phyloP scores from a whole-genome alignment of 2,888 invertebrate genomes.

The Malthinus seriepunctatus region DNA sequence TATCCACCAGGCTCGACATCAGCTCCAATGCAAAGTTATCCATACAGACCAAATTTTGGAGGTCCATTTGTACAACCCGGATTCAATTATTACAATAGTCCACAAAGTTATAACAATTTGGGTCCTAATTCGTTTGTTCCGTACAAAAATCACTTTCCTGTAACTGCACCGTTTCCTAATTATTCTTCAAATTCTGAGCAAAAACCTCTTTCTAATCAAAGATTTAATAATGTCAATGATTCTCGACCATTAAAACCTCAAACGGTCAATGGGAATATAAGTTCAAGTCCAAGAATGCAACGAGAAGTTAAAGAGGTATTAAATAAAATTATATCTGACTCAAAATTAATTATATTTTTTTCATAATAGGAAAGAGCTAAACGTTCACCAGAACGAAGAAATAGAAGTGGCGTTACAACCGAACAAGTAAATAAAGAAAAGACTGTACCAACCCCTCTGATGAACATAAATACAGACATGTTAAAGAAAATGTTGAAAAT shows the following conservation, averaged over 20 bases:
- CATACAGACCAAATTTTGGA: constrained; percentile 7
- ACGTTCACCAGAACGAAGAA: no score
- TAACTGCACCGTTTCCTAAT: neutral
- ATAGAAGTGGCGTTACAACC: no score
- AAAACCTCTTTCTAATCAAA: neutral
- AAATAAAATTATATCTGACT: no score
- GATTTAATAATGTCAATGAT: no score
- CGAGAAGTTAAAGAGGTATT: neutral
- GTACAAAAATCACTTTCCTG: constrained; percentile 11
- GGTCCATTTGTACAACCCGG: neutral
- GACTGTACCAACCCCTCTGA: no score
- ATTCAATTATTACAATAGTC: neutral
- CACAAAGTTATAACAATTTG: neutral
- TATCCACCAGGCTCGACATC: constrained; percentile 4
- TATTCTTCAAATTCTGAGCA: neutral
- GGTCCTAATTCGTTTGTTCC: constrained; percentile 19
- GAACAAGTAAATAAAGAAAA: no score
- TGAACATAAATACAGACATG: constrained; percentile 41
- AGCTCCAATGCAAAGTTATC: constrained; percentile 7
- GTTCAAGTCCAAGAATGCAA: neutral
- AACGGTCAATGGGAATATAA: no score
- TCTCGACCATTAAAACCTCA: no score
- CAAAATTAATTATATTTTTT: no score
- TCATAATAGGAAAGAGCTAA: no score
- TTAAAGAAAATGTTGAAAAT: constrained; percentile 45